Base-by-base conservation (phyloP, 2,888 invertebrate species). In the Caenorhabditis virilis region DNA sequence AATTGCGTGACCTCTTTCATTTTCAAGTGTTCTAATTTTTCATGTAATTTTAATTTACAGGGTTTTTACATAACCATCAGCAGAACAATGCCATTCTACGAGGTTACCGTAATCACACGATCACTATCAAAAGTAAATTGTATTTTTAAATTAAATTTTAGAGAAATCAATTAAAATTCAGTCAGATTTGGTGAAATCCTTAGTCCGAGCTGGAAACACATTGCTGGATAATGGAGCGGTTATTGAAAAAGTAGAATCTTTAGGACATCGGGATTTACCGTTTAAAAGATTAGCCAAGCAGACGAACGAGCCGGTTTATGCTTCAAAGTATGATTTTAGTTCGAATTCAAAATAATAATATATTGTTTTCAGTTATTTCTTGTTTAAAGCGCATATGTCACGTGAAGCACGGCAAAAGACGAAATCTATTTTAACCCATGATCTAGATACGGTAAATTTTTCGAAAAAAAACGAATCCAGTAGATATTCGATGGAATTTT, bases 11-110 rank as follows among this genome's bases (percentile, higher is more conserved):
- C n/a, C n/a, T n/a, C n/a, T n/a, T n/a, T n/a, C n/a, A n/a, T n/a
- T n/a, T n/a, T n/a, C n/a, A n/a, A n/a, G n/a, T n/a, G n/a, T n/a
- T n/a, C n/a, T n/a, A n/a, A n/a, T n/a, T n/a, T n/a, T n/a, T n/a
- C n/a, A n/a, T n/a, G n/a, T n/a, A n/a, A n/a, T n/a, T n/a, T n/a
- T n/a, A n/a, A n/a, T n/a, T n/a, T n/a, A n/a, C n/a, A n/a, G n/a
- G n/a, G n/a, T n/a, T n/a, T n/a, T n/a, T n/a, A n/a, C n/a, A n/a
- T n/a, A n/a, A n/a, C n/a, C n/a, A n/a, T n/a, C n/a, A n/a, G n/a
- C n/a, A n/a, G n/a, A n/a, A n/a, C n/a, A 43, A 80, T 80, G 80
- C 80, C 80, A 9, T 68, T 77, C 20, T 80, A 74, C 47, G 80
- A 80, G 69, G 66, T 80, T 5, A 78, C 78, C 22, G 47, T 80